Conservation (phyloP, 2,888 invertebrate species). For the Pandemis cinnamomeana region DNA sequence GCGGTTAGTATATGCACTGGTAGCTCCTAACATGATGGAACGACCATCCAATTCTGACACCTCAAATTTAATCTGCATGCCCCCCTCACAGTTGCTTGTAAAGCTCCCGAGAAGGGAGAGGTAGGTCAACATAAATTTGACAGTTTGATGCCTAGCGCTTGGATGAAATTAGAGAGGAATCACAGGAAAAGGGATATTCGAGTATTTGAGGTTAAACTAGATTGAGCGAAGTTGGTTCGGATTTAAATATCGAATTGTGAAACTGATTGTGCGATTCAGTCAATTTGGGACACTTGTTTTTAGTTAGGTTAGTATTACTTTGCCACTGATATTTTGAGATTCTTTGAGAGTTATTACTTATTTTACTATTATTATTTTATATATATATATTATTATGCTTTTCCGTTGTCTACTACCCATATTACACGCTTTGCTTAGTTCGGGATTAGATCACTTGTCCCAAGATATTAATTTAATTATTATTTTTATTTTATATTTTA, state of each 20-base stretch:
- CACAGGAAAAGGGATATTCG: slow-evolving; percentile 52
- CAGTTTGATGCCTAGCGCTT: slow-evolving; percentile 52
- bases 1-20: slow-evolving; percentile 54
- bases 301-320: too few relatives aligned
- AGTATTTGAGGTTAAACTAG: slow-evolving; percentile 49
- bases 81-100: slow-evolving; percentile 10
- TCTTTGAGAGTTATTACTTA: too few relatives aligned
- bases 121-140: slow-evolving; percentile 44
- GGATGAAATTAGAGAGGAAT: slow-evolving; percentile 58
- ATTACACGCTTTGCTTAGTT: too few relatives aligned
- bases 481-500: too few relatives aligned
- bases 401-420: too few relatives aligned
- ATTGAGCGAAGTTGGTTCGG: slow-evolving; percentile 17
- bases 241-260: slow-evolving; percentile 11
- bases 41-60: slow-evolving; percentile 49
- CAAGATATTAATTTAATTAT: too few relatives aligned
- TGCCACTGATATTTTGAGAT: too few relatives aligned
- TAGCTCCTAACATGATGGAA: slow-evolving; percentile 50
- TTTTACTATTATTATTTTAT: too few relatives aligned
- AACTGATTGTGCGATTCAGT: not conserved
- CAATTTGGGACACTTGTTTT: not conserved
- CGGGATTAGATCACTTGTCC: too few relatives aligned
- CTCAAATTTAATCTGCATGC: slow-evolving; percentile 38
- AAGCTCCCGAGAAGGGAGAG: slow-evolving; percentile 15
- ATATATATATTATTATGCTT: too few relatives aligned